Conservation (phyloP, 2,113 vertebrate genomes). For the Hirundichthys speculiger region DNA sequence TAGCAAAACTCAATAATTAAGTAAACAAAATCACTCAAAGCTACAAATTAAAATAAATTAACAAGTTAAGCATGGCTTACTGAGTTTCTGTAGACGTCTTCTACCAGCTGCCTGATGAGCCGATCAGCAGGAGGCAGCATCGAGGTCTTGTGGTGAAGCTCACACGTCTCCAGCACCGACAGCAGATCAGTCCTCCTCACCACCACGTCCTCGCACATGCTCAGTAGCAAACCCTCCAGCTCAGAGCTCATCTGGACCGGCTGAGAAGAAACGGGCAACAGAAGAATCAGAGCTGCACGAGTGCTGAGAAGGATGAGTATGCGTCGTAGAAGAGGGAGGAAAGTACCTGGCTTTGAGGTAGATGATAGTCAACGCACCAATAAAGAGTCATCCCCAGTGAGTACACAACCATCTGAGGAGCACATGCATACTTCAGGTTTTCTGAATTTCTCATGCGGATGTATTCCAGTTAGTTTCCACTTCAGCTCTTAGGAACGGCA, state of each 20-base stretch:
- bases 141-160: constrained; percentile 76
- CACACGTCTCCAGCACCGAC: constrained; percentile 80
- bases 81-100: constrained; percentile 76
- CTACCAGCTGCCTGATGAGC: constrained; percentile 80
- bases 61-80: constrained; percentile 40
- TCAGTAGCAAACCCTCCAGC: constrained; percentile 84
- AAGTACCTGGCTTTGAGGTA: constrained; percentile 87
- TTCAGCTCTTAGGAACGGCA: not conserved
- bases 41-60: too few species aligned
- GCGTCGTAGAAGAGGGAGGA: not conserved
- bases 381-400: constrained; percentile 93
- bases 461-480: not conserved
- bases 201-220: constrained; percentile 87
- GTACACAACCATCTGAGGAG: constrained; percentile 84
- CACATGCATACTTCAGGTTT: not conserved
- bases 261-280: constrained; percentile 56
- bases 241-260: constrained; percentile 82
- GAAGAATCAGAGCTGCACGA: not conserved
- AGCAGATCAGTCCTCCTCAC: constrained; percentile 75
- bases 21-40: too few species aligned
- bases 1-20: too few species aligned
- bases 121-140: constrained; percentile 69
- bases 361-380: constrained; percentile 88
- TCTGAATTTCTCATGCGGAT: too few species aligned
- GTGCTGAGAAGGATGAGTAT: not conserved